Evolutionary conservation across 2,113 vertebrate genomes (phyloP).

Genomic region (Osmerus eperlanus): DNA sequence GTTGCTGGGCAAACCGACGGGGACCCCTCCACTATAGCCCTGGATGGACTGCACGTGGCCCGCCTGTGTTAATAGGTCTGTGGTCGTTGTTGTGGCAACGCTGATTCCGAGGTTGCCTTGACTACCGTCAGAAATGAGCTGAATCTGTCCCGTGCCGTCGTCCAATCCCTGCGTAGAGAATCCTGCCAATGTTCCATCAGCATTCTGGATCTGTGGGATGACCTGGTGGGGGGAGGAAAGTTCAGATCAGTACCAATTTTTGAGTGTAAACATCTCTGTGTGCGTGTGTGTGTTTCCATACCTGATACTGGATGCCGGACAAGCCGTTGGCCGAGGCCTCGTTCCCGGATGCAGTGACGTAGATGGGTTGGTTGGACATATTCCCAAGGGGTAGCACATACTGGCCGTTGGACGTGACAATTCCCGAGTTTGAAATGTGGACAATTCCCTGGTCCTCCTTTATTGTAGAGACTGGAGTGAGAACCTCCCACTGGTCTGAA

Average conservation of each 20-base stretch:
- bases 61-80: constrained; percentile 88
- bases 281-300: constrained; percentile 23
- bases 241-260: not conserved
- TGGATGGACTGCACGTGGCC: constrained; percentile 90
- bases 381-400: constrained; percentile 95
- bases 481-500: constrained; percentile 95
- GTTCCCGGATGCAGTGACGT: constrained; percentile 90
- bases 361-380: constrained; percentile 95
- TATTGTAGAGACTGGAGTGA: constrained; percentile 84
- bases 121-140: constrained; percentile 90
- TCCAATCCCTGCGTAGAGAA: constrained; percentile 83
- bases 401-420: constrained; percentile 92
- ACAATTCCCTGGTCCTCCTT: constrained; percentile 95
- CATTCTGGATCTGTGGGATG: constrained; percentile 95
- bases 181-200: constrained; percentile 85
- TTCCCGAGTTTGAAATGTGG: constrained; percentile 89
- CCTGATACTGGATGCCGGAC: constrained; percentile 89
- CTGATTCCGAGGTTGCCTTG: constrained; percentile 75
- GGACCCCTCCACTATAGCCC: constrained; percentile 84
- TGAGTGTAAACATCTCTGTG: not conserved
- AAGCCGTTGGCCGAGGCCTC: constrained; percentile 85
- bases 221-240: constrained; percentile 70
- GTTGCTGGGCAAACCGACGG: constrained; percentile 91
- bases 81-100: constrained; percentile 74
- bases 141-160: constrained; percentile 87